Conservation (phyloP, 1,140 invertebrate genomes). For the Nylanderia fulva region DNA sequence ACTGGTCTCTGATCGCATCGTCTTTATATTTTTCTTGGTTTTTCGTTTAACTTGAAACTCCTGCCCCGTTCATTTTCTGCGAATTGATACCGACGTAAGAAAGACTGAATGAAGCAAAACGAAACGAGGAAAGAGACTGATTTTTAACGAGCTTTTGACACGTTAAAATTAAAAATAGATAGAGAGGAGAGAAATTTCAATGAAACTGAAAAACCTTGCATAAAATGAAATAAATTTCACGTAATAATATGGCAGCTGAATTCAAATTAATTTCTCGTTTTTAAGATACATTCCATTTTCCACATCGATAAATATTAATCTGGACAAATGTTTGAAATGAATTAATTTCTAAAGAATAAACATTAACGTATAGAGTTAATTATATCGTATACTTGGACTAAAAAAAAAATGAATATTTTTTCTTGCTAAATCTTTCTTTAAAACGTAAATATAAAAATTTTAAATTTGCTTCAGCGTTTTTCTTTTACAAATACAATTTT, state of each 20-base stretch:
- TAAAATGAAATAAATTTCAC: conserved; percentile 25
- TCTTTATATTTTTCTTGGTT: background rate
- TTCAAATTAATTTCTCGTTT: background rate
- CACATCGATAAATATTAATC: background rate
- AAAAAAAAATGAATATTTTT: conserved; percentile 24
- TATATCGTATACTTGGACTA: background rate
- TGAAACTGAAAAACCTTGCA: background rate
- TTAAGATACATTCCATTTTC: background rate
- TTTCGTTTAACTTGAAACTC: conserved; percentile 14
- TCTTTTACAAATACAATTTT: background rate
- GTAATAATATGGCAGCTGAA: background rate
- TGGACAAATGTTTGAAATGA: background rate
- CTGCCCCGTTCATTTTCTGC: conserved; percentile 8
- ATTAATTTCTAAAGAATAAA: background rate
- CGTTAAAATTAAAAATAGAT: conserved; percentile 38
- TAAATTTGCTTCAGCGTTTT: background rate
- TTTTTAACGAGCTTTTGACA: conserved; percentile 47
- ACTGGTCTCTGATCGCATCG: background rate
- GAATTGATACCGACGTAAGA: conserved; percentile 37
- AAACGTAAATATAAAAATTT: background rate
- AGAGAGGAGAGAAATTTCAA: conserved; percentile 31
- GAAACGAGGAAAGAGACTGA: conserved; percentile 42
- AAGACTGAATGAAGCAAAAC: conserved; percentile 9
- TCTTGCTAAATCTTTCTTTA: background rate
- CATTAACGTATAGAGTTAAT: background rate